Evolutionary conservation across 1,140 invertebrate genomes (phyloP).

Genomic region (Magallana ariakensis): DNA sequence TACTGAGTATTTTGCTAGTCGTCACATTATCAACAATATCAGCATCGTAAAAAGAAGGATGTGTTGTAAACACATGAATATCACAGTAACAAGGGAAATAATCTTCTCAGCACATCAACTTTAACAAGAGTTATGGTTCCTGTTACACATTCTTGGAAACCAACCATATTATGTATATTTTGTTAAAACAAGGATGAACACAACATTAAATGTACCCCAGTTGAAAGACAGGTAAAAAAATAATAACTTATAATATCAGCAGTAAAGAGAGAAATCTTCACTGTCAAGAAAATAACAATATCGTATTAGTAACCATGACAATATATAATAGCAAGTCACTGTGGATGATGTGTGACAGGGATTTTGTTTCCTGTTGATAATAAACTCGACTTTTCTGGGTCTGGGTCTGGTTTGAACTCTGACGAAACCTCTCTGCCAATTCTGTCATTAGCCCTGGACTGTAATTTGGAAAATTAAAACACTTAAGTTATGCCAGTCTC

Average conservation of each 20-base stretch:
- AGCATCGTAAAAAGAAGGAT: background rate
- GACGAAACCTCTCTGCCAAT: slow-evolving; percentile 49
- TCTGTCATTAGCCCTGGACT: slow-evolving; percentile 55
- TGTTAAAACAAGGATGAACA: background rate
- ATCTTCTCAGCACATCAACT: background rate
- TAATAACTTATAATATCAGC: slow-evolving; percentile 23
- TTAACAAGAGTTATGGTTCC: slow-evolving; percentile 27
- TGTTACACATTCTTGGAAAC: background rate
- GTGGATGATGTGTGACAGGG: background rate
- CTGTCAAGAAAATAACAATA: slow-evolving; percentile 32
- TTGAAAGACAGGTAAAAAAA: slow-evolving; percentile 27
- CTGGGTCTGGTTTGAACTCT: background rate
- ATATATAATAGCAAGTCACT: background rate
- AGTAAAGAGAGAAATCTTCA: slow-evolving; percentile 86
- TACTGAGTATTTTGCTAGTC: slow-evolving; percentile 13
- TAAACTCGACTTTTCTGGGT: background rate
- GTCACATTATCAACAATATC: background rate
- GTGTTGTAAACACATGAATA: background rate
- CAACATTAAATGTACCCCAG: slow-evolving; percentile 35
- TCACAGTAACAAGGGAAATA: slow-evolving; percentile 33
- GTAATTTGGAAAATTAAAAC: slow-evolving; percentile 46
- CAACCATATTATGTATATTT: no score
- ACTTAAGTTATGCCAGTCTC: no score
- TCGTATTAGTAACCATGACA: slow-evolving; percentile 15
- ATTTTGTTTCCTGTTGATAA: background rate